Percentiles rank a stretch among this genome's conserved stretches.
These are phyloP conservation scores for Latheticus oryzae DNA, from an alignment of 2,888 invertebrate genomes.

Conservation along the genomic window DNA sequence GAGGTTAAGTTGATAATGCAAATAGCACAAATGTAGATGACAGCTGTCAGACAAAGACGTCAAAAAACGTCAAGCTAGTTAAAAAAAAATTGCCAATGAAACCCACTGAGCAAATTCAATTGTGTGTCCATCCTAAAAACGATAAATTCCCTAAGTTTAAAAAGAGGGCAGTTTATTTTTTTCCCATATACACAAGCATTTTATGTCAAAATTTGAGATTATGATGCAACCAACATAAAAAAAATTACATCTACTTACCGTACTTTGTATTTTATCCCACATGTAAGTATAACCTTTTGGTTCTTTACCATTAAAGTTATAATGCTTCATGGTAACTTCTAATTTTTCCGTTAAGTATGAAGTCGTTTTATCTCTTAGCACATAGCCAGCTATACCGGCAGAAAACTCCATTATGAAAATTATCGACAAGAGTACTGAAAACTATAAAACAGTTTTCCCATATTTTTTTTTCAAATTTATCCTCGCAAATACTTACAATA, in stretches of 20 bases:
- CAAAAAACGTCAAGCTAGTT: no score
- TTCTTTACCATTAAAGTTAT: slow-evolving; percentile 66
- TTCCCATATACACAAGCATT: no score
- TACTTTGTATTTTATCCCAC: slow-evolving; percentile 85
- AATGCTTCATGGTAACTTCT: slow-evolving; percentile 75
- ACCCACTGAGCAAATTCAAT: no score
- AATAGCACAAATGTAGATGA: no score
- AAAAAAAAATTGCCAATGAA: no score
- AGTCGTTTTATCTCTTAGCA: slow-evolving; percentile 77
- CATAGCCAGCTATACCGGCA: slow-evolving; percentile 84
- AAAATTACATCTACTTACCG: slow-evolving; percentile 69
- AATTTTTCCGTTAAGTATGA: slow-evolving; percentile 74
- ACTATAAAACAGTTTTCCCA: slow-evolving; percentile 69
- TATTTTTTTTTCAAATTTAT: background rate
- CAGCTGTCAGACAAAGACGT: no score
- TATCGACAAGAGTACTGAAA: slow-evolving; percentile 79
- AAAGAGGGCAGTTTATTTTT: no score
- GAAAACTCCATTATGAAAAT: slow-evolving; percentile 89
- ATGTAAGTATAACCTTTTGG: slow-evolving; percentile 68
- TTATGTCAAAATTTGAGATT: no score
- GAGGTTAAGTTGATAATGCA: no score
- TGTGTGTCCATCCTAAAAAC: no score
- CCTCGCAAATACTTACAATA: slow-evolving; percentile 73
- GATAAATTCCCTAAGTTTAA: no score
- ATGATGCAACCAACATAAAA: no score